Evolutionary conservation across 2,113 vertebrate genomes (phyloP), one percentile per base, ranked within the genome.

Genomic region (Ornithorhynchus anatinus): DNA sequence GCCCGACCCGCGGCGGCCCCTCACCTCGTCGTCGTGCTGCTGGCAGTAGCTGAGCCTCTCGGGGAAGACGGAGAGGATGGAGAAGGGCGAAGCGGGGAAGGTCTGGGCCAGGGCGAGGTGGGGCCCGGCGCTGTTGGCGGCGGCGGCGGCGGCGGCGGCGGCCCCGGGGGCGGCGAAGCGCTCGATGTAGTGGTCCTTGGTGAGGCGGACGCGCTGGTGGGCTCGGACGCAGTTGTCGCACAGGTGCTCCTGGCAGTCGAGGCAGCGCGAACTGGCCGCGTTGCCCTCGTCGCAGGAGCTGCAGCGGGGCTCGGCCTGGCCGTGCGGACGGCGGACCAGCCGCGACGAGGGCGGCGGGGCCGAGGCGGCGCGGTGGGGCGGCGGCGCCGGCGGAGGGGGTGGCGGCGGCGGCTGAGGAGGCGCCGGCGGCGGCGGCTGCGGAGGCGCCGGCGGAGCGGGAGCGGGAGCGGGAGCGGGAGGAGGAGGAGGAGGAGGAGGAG

Each of bases 181-280:
- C 76, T 97, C 95, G 15, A 97, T 97, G 91, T 95, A 96, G 89
- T 97, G 96, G 92, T 97, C 96, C 88, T 97, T 97, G 86, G 96
- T 97, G 79, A 97, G 94, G 57, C 96, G 92, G 69, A 97, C 96
- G 45, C 96, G 91, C 88, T 96, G 96, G 88, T 97, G 96, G n/a
- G 96, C 96, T 63, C 95, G 91, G 81, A 97, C 95, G 60, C 96
- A 97, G 91, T 96, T 97, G 86, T 95, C 94, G 66, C 96, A 97
- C 88, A 97, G 93, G 86, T 96, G 96, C 79, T 97, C 96, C 88
- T 96, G 95, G 87, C 96, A 97, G 90, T 96, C 95, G 39, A 97
- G 92, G 91, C 96, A 96, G 89, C 95, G 95, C 32, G 94, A 96
- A 33, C 95, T 94, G 50, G 94, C 96, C 2, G 92, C 91, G 88